Evolutionary conservation across 2,797 vertebrate species (phyloP).

Genomic region (Schizopygopsis pylzovi): DNA sequence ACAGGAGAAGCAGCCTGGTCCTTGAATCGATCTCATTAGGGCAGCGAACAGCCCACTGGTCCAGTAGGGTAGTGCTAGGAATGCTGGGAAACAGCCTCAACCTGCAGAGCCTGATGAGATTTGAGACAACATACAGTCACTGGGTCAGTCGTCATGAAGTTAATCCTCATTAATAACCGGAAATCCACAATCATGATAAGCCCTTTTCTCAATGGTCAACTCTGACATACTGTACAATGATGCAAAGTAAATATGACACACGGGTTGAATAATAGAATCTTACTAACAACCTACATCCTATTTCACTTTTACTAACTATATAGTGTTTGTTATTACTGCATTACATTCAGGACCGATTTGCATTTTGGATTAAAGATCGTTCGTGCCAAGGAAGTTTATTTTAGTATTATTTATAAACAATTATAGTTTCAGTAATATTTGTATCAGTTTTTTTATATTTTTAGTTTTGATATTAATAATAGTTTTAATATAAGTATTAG

Average conservation of each 20-base stretch:
- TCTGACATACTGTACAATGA: not conserved
- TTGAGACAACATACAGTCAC: not conserved
- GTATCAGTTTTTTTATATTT: not conserved
- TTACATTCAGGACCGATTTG: slow-evolving; percentile 50
- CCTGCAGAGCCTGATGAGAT: slow-evolving; percentile 11
- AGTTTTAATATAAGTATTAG: not conserved
- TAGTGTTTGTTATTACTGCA: slow-evolving; percentile 18
- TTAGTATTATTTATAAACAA: not conserved
- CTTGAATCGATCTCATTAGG: not conserved
- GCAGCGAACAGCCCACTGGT: not conserved
- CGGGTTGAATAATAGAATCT: not conserved
- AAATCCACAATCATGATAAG: not conserved
- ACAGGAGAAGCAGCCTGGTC: slow-evolving; percentile 6
- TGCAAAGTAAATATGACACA: not conserved
- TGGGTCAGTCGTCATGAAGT: slow-evolving; percentile 18
- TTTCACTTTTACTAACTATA: not conserved
- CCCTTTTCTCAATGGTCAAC: slow-evolving; percentile 4
- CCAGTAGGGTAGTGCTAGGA: not conserved
- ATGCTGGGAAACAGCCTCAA: not conserved
- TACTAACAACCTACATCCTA: not conserved
- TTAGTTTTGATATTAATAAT: not conserved
- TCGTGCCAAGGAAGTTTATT: not conserved
- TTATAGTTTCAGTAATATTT: not conserved
- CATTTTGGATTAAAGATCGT: not conserved
- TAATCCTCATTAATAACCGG: slow-evolving; percentile 25